Percentiles rank a stretch among this genome's conserved stretches.
Conservation (phyloP, 1,140 invertebrate genomes). For the Drosophila guanche region DNA sequence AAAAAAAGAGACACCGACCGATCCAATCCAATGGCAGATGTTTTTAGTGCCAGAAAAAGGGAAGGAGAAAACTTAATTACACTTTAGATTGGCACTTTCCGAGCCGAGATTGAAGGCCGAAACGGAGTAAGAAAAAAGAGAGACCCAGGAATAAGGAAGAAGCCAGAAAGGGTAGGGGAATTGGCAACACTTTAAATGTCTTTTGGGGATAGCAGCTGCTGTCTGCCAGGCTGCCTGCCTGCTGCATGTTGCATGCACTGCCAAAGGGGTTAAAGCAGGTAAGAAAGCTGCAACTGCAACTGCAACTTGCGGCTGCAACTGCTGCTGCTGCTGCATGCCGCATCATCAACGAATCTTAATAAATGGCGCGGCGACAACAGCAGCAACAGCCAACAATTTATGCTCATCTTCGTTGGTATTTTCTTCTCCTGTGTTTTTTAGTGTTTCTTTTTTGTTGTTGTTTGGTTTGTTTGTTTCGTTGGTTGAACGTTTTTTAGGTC, state of each 20-base stretch:
- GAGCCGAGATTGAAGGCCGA: slow-evolving; percentile 75
- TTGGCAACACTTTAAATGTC: slow-evolving; percentile 53
- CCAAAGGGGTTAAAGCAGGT: slow-evolving; percentile 46
- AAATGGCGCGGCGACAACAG: slow-evolving; percentile 64
- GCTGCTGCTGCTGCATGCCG: slow-evolving; percentile 23
- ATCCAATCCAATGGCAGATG: slow-evolving; percentile 59
- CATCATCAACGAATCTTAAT: slow-evolving; percentile 62
- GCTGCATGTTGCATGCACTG: slow-evolving; percentile 9
- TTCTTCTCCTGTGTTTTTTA: slow-evolving; percentile 3
- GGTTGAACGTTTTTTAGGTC: slow-evolving; percentile 80
- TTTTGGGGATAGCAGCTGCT: slow-evolving; percentile 52
- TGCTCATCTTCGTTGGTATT: slow-evolving; percentile 45
- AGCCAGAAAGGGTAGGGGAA: not conserved
- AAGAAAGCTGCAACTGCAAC: slow-evolving; percentile 69
- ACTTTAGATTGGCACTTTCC: slow-evolving; percentile 58
- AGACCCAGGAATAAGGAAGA: slow-evolving; percentile 6
- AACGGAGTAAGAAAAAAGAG: slow-evolving; percentile 22
- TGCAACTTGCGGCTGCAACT: slow-evolving; percentile 24
- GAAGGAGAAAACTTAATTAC: slow-evolving; percentile 69
- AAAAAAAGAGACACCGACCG: slow-evolving; percentile 3
- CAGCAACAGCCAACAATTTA: slow-evolving; percentile 62
- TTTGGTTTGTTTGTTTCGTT: slow-evolving; percentile 50
- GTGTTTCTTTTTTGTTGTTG: slow-evolving; percentile 13
- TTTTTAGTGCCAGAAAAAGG: slow-evolving; percentile 43
- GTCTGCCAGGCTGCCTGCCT: slow-evolving; percentile 1